phyloP scores from a whole-genome alignment of 2,113 vertebrate genomes.

The Ameiurus melas region DNA sequence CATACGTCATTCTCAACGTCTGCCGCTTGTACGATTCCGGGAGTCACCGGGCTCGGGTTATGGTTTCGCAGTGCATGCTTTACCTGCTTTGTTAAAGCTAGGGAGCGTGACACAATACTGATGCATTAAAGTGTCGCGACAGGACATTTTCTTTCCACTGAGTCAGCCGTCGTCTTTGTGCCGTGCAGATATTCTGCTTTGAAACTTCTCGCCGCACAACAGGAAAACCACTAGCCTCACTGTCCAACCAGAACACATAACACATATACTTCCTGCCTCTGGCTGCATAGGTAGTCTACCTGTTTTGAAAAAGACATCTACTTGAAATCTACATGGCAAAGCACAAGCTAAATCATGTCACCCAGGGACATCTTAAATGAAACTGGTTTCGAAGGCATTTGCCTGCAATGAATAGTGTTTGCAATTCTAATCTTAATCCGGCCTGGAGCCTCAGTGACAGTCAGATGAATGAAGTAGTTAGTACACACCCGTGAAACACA shows the following conservation, averaged over 20 bases:
- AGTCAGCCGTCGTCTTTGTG: background rate
- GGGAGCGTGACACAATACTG: background rate
- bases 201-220: conserved; percentile 32
- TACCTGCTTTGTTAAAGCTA: background rate
- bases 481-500: background rate
- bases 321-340: background rate
- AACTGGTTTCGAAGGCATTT: background rate
- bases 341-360: background rate
- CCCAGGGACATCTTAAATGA: too few species aligned
- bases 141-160: conserved; percentile 31
- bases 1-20: background rate
- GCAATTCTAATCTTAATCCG: background rate
- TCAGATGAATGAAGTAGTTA: conserved; percentile 16
- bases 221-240: background rate
- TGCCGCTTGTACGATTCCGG: too few species aligned
- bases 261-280: background rate
- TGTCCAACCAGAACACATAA: background rate
- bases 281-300: background rate
- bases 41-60: background rate
- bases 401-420: background rate
- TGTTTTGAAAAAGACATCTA: background rate
- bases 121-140: background rate
- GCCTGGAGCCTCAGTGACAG: background rate
- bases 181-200: conserved; percentile 17
- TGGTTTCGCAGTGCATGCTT: background rate